phyloP scores from a whole-genome alignment of 1,140 invertebrate species.

The Maniola jurtina region DNA sequence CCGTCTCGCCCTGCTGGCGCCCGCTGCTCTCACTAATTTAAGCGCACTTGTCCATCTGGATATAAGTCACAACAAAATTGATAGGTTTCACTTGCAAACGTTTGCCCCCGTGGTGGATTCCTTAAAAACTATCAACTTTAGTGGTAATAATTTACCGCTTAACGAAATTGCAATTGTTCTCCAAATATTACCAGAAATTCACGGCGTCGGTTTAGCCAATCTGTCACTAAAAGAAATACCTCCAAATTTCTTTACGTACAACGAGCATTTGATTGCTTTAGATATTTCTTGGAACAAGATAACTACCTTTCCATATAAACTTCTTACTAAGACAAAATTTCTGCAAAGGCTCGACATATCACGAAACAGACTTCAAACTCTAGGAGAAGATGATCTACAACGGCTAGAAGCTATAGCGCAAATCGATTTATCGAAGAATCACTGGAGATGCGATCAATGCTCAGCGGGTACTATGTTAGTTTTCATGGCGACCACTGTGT shows the following conservation, averaged over 20 bases:
- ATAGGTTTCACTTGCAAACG: slow-evolving; percentile 80
- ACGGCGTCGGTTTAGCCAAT: slow-evolving; percentile 80
- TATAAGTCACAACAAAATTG: slow-evolving; percentile 86
- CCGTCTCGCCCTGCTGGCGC: slow-evolving; percentile 84
- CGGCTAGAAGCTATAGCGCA: slow-evolving; percentile 75
- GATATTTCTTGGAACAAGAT: slow-evolving; percentile 82
- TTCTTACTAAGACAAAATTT: slow-evolving; percentile 79
- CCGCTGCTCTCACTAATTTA: slow-evolving; percentile 84
- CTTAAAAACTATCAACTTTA: slow-evolving; percentile 82
- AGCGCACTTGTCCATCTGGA: slow-evolving; percentile 83
- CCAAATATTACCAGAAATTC: slow-evolving; percentile 79
- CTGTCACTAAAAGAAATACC: slow-evolving; percentile 78
- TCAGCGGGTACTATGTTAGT: slow-evolving; percentile 79
- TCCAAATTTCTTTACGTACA: slow-evolving; percentile 74
- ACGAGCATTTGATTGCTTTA: slow-evolving; percentile 60
- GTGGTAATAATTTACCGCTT: slow-evolving; percentile 81
- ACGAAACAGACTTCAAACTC: slow-evolving; percentile 80
- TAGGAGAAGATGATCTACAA: slow-evolving; percentile 79
- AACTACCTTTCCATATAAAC: slow-evolving; percentile 76
- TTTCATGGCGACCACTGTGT: slow-evolving; percentile 76
- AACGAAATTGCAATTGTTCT: slow-evolving; percentile 76
- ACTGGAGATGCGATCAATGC: slow-evolving; percentile 85
- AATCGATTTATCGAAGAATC: slow-evolving; percentile 81
- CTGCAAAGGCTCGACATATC: slow-evolving; percentile 82
- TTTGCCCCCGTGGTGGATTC: slow-evolving; percentile 81